phyloP scores from a whole-genome alignment of 2,797 vertebrate genomes.

The Carapus acus region DNA sequence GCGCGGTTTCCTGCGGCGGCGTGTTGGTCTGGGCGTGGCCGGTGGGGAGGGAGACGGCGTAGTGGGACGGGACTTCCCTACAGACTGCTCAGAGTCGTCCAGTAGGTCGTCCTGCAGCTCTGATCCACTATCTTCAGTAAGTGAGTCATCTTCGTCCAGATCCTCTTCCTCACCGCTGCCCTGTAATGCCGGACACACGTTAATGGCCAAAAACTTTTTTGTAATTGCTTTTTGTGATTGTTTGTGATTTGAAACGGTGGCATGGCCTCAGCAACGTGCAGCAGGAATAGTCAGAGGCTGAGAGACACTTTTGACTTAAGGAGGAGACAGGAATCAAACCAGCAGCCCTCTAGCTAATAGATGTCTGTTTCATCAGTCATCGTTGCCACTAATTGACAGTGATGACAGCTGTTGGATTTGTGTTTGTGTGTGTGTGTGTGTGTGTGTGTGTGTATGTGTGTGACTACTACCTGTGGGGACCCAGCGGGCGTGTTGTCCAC shows the following conservation, averaged over 20 bases:
- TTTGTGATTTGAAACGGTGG: too few relatives aligned
- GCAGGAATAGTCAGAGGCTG: too few relatives aligned
- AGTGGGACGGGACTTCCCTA: slow-evolving; percentile 86
- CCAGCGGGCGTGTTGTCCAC: slow-evolving; percentile 95
- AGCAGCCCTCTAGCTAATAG: too few relatives aligned
- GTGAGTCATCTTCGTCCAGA: slow-evolving; percentile 90
- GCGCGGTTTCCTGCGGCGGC: slow-evolving; percentile 79
- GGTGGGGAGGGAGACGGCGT: slow-evolving; percentile 78
- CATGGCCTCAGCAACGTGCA: too few relatives aligned
- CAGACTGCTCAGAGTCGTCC: slow-evolving; percentile 89
- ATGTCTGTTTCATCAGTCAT: too few relatives aligned
- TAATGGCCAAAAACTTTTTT: too few relatives aligned
- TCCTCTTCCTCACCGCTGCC: slow-evolving; percentile 93
- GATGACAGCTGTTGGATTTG: too few relatives aligned
- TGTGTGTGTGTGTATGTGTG: background rate
- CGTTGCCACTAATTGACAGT: too few relatives aligned
- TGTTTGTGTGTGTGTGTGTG: background rate
- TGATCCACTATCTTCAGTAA: slow-evolving; percentile 89
- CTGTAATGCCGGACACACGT: slow-evolving; percentile 61
- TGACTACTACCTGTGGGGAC: slow-evolving; percentile 84
- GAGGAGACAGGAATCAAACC: too few relatives aligned
- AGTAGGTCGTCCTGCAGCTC: slow-evolving; percentile 90
- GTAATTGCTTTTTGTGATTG: too few relatives aligned
- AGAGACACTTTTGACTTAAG: too few relatives aligned
- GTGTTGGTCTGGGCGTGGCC: slow-evolving; percentile 75